Base-by-base conservation (phyloP, 2,797 vertebrate species). In the Atherinosoma microstoma region DNA sequence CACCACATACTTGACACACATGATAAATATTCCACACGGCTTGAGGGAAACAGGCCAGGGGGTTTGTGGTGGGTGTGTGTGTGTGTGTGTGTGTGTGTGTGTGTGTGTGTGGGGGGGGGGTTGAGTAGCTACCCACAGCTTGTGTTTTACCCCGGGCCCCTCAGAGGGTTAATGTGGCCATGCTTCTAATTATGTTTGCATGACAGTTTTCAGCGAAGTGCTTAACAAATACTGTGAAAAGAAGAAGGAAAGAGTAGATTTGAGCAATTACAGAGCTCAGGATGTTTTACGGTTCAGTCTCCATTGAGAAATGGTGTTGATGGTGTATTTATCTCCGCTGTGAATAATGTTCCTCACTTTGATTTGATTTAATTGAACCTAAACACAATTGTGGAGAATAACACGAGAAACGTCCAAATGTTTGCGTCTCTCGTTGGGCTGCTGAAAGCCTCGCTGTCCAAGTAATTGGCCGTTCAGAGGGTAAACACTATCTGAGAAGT, bases 401-500 rank as follows among this genome's bases (percentile, higher is more conserved):
- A 71, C 64, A 75, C 49, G 51, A 73, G 67, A 77, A 63, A 61
- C 36, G 66, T 82, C 86, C 60, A 73, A 82, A 83, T 79, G 81
- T 83, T 79, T 89, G 72, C 6, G 24, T 20, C 60, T 72, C 63
- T 53, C 24, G 40, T 64, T 59, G 5, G 56, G 83, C 87, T 35
- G 70, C 84, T 86, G 84, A 86, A 74, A 86, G 79, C 75, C 75
- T 62, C 66, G 45, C 70, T 65, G 80, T 79, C 64, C 58, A 3
- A 59, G 80, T 84, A 83, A 90, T 83, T 86, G 85, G 77, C 75
- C 58, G 78, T 87, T 86, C 65, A 18, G 58, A 76, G 71, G 34
- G 71, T 90, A 87, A 92, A 91, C 85, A 82, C 73, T 64, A 75
- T 84, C 84, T 73, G 87, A 77, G 85, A 78, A 82, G 89, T 83